Evolutionary conservation across 2,888 invertebrate species (phyloP).

Genomic region (Pristionchus fissidentatus): DNA sequence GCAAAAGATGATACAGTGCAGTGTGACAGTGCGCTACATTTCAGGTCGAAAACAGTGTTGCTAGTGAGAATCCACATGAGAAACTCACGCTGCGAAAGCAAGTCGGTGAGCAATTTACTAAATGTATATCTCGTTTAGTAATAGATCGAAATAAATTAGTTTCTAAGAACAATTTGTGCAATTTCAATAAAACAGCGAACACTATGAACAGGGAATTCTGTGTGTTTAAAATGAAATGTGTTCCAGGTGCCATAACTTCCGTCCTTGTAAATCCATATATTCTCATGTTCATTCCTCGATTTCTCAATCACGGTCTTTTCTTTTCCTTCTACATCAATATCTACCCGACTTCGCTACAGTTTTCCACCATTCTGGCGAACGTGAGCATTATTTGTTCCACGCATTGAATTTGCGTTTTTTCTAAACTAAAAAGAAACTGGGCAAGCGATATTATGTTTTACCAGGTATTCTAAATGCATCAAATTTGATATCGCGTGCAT

Average conservation of each 20-base stretch:
- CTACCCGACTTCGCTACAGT: constrained; percentile 12
- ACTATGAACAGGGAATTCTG: background rate
- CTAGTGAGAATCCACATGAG: constrained; percentile 1
- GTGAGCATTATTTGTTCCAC: too few relatives aligned
- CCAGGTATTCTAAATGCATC: too few relatives aligned
- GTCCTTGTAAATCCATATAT: background rate
- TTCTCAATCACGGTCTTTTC: constrained; percentile 17
- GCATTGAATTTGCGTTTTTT: too few relatives aligned
- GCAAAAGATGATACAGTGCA: too few relatives aligned
- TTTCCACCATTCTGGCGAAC: constrained; percentile 10
- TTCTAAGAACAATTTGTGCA: background rate
- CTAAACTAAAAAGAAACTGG: too few relatives aligned
- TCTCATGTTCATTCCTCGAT: constrained; percentile 8
- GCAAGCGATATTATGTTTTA: too few relatives aligned
- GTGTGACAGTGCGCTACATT: too few relatives aligned
- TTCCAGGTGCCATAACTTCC: background rate
- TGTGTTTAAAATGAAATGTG: too few relatives aligned
- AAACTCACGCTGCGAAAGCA: background rate
- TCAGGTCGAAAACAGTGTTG: background rate
- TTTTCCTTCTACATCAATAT: background rate
- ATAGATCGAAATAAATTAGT: background rate
- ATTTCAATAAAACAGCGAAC: background rate
- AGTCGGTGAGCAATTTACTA: background rate
- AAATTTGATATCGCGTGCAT: too few relatives aligned
- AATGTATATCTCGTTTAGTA: background rate